Evolutionary conservation across 2,888 invertebrate species (phyloP).

Genomic region (Mechanitis mazaeus): DNA sequence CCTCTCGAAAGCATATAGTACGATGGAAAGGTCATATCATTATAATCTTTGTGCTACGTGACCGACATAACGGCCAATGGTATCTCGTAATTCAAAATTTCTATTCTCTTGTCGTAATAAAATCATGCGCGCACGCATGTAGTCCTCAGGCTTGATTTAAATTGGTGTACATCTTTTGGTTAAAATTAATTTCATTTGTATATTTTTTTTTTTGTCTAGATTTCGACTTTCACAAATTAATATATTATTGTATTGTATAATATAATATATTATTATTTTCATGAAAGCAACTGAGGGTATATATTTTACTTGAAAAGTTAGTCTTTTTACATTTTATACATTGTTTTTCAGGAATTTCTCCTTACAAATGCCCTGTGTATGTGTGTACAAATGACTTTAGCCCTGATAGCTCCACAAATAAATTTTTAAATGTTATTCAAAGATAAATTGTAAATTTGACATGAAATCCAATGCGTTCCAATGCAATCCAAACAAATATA

Average conservation of each 20-base stretch:
- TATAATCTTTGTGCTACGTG: slow-evolving; percentile 66
- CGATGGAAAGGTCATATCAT: slow-evolving; percentile 68
- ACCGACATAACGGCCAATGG: slow-evolving; percentile 56
- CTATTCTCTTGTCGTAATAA: slow-evolving; percentile 70
- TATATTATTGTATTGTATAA: too few relatives aligned
- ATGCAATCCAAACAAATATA: background rate
- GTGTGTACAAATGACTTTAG: too few relatives aligned
- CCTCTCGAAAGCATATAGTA: slow-evolving; percentile 54
- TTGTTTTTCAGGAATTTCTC: too few relatives aligned
- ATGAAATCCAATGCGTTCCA: background rate
- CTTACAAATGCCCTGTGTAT: too few relatives aligned
- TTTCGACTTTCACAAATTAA: too few relatives aligned
- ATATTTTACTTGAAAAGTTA: too few relatives aligned
- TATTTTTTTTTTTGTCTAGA: background rate
- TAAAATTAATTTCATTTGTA: background rate
- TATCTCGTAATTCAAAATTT: slow-evolving; percentile 66
- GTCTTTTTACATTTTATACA: too few relatives aligned
- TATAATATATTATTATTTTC: too few relatives aligned
- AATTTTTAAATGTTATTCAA: too few relatives aligned
- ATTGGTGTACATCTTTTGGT: slow-evolving; percentile 34
- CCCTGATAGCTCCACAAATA: too few relatives aligned
- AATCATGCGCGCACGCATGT: slow-evolving; percentile 64
- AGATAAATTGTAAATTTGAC: too few relatives aligned
- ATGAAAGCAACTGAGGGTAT: too few relatives aligned
- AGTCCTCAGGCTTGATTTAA: slow-evolving; percentile 41